Evolutionary conservation across 2,797 vertebrate species (phyloP), one percentile per base, ranked within the genome.

Genomic region (Fistularia tabacaria): DNA sequence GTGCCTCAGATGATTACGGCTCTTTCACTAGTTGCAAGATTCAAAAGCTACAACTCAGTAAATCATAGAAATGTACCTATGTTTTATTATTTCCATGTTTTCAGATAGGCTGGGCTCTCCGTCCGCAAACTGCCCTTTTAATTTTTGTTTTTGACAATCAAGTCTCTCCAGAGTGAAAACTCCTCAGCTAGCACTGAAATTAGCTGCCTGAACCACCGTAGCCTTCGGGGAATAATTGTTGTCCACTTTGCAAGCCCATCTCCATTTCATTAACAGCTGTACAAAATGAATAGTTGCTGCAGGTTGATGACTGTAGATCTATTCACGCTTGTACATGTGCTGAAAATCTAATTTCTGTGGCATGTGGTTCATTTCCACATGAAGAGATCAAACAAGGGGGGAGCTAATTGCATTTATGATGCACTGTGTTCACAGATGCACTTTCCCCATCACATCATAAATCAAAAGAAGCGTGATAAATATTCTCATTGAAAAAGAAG

Each of bases 61-160:
- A 83, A 82, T 87, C 77, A 72, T 81, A 72, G 82, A 86, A 76
- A 81, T 3, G 5, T 25, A 25, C 25, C 38, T 56, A 61, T 57
- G 68, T 84, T 85, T 84, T 76, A 79, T 81, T 70, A 70, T 56
- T 46, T 40, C 44, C 62, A 64, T 62, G 46, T 42, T 54, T 71
- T 79, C 69, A 76, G 59, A 74, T 51, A 57, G 62, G 63, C 40
- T 73, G 65, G 55, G 41, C 73, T 47, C 71, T 6, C 73, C 66
- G 62, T 60, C 57, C 71, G 68, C 69, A 60, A 62, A 64, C 64
- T 59, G 68, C 56, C 71, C 55, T 9, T 72, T 75, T 80, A 88
- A 88, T 89, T 90, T 88, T 76, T 89, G 83, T 84, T 80, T 72
- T 70, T 84, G 88, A 89, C 88, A 88, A 80, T 90, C 88, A 90